Percentiles rank a stretch among this genome's conserved stretches.
phyloP scores from a whole-genome alignment of 2,888 invertebrate genomes.

The Drosophila nr. perissopoda region DNA sequence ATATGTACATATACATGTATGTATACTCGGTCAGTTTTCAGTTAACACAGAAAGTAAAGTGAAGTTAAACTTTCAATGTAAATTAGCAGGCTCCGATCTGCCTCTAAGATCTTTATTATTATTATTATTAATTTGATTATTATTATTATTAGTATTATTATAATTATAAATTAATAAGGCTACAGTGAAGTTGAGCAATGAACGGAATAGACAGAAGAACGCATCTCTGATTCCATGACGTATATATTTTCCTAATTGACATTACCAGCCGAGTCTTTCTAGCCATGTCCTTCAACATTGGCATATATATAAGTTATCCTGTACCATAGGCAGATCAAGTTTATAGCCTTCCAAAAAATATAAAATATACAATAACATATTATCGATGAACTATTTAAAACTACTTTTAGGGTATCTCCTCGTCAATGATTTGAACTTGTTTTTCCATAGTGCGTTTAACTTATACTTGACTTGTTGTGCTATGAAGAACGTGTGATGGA shows the following conservation, averaged over 20 bases:
- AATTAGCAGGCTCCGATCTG: neutral
- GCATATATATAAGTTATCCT: neutral
- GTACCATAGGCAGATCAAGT: neutral
- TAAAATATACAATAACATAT: neutral
- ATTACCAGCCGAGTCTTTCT: neutral
- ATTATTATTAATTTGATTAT: no score
- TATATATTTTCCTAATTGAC: neutral
- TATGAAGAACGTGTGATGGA: conserved; percentile 6
- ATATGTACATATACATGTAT: no score
- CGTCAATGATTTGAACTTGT: neutral
- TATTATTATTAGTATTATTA: no score
- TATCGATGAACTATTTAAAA: neutral
- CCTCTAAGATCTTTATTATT: neutral
- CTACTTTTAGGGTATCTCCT: neutral
- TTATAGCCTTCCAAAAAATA: neutral
- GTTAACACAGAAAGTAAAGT: neutral
- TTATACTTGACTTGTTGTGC: neutral
- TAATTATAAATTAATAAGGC: neutral
- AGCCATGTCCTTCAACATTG: neutral
- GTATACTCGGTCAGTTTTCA: neutral
- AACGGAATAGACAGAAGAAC: neutral
- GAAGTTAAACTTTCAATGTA: neutral
- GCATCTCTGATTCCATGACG: neutral
- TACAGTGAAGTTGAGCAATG: neutral
- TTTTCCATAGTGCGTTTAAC: neutral